phyloP scores from a whole-genome alignment of 2,113 vertebrate species.

The Datnioides undecimradiatus region DNA sequence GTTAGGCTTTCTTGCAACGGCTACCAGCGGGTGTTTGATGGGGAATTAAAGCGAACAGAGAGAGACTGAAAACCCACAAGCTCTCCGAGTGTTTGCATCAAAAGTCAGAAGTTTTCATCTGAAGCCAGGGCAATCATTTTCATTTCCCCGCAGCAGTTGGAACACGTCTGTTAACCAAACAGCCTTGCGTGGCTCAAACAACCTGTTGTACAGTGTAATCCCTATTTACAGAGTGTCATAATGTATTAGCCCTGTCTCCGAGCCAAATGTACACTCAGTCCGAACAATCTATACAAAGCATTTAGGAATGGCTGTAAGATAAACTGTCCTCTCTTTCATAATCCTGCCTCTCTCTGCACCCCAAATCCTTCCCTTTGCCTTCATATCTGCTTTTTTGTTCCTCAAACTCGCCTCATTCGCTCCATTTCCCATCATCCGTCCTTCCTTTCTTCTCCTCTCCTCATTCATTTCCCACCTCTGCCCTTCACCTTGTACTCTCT shows the following conservation, averaged over 20 bases:
- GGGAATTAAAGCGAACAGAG: not conserved
- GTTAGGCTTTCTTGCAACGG: not conserved
- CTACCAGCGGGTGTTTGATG: constrained; percentile 16
- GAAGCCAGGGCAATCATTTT: constrained; percentile 6
- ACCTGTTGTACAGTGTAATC: constrained; percentile 39
- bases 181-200: not conserved
- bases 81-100: constrained; percentile 1
- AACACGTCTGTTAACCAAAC: constrained; percentile 56
- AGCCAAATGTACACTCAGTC: constrained; percentile 46
- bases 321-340: constrained; percentile 16
- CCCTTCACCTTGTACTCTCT: constrained; percentile 12
- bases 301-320: constrained; percentile 35
- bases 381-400: constrained; percentile 5
- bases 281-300: constrained; percentile 23
- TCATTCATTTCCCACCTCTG: not conserved
- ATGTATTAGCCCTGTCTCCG: constrained; percentile 21
- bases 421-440: not conserved
- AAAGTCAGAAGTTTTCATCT: not conserved
- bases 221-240: constrained; percentile 52
- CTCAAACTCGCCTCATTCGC: not conserved
- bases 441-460: not conserved
- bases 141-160: constrained; percentile 32
- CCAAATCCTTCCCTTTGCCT: not conserved
- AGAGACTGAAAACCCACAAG: constrained; percentile 12
- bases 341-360: not conserved